Percentiles rank a stretch among this genome's conserved stretches.
Evolutionary conservation across 2,797 vertebrate genomes (phyloP).

Genomic region (Malacoraja senta): DNA sequence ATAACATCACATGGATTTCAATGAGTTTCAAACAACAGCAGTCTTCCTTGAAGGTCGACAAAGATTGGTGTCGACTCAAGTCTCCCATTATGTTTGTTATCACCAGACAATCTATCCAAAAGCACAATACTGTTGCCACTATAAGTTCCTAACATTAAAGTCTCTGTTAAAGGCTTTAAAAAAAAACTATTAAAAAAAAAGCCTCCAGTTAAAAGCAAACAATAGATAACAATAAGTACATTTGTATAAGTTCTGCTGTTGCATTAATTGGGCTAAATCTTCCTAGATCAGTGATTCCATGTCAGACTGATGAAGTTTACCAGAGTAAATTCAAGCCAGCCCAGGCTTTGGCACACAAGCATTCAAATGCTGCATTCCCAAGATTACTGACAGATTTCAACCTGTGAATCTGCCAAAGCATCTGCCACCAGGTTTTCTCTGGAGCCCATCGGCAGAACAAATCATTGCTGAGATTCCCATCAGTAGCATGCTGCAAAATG

Average conservation of each 20-base stretch:
- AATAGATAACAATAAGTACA: background rate
- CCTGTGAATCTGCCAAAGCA: too few species aligned
- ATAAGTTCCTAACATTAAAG: background rate
- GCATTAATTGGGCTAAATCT: background rate
- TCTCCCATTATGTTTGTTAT: background rate
- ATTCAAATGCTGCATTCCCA: too few species aligned
- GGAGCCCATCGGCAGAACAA: too few species aligned
- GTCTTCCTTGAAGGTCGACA: background rate
- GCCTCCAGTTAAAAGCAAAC: background rate
- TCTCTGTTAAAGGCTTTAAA: too few species aligned
- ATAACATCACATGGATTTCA: background rate
- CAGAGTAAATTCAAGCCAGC: too few species aligned
- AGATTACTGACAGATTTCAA: too few species aligned
- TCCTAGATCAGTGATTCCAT: too few species aligned
- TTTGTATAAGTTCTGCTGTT: background rate
- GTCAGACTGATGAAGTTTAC: too few species aligned
- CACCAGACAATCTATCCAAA: background rate
- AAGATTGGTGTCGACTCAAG: background rate
- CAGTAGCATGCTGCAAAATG: too few species aligned
- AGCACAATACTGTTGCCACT: background rate
- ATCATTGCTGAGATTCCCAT: too few species aligned
- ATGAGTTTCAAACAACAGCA: background rate
- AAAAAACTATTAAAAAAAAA: background rate
- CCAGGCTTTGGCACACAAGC: too few species aligned
- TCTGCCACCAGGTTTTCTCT: too few species aligned